Evolutionary conservation across 2,888 invertebrate species (phyloP), one percentile per base, ranked within the genome.

Genomic region (Dryadula phaetusa): DNA sequence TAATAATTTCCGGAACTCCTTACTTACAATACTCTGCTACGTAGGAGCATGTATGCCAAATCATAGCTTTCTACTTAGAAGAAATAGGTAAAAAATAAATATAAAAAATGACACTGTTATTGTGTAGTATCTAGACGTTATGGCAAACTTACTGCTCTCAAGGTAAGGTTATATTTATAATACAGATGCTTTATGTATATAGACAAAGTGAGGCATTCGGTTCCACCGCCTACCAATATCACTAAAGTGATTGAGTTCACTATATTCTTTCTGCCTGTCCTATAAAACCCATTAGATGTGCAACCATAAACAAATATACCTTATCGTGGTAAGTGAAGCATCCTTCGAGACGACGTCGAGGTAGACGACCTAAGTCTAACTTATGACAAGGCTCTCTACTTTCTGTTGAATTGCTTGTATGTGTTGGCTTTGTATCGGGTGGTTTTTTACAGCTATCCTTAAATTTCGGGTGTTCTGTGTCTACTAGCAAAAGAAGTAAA

Each of bases 281-380:
- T 7, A 32, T 32, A 32, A 7, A 32, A 37, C 37, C 12, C 20
- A 14, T 5, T 22, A 46, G 12, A 22, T 20, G 5, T 25, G 40
- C 7, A 42, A 28, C 0, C 3, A 44, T 40, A 25, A 28, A 25
- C 16, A 18, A 42, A 60, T 18, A 47, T 58, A 96, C 96, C 89
- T 94, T 88, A 44, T 95, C 94, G 86, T 97, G 95, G 75, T 95
- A 95, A 62, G 96, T 96, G 79, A 94, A 97, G 82, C 97, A 97
- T 65, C 95, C 96, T 68, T 95, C 94, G 28, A 97, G 92, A 67
- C 95, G 93, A 72, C 96, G 88, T 37, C 97, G 89, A 3, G 94
- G 93, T 72, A 96, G 88, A 65, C 94, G 93, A 73, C 96, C 96
- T 74, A 97, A 86, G 68, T 95, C 93, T 63, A 96, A 87, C 83